These are phyloP conservation scores for Eremobia ochroleuca DNA, from an alignment of 2,888 invertebrate genomes.

Conservation along the genomic window DNA sequence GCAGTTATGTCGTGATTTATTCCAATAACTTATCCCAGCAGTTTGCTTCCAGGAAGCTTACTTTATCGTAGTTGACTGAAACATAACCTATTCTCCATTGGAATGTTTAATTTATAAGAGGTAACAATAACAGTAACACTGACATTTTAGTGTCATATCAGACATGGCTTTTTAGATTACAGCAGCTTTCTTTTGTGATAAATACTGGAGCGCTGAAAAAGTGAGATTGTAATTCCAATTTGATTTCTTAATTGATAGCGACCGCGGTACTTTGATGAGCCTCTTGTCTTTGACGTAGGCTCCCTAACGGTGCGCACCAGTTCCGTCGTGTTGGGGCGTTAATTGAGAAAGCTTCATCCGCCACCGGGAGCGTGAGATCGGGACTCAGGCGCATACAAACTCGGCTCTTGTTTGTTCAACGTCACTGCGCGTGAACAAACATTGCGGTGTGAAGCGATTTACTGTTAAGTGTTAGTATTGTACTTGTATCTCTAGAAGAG, in stretches of 20 bases:
- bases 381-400: constrained; percentile 67
- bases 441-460: constrained; percentile 74
- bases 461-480: constrained; percentile 80
- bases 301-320: constrained; percentile 68
- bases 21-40: constrained; percentile 65
- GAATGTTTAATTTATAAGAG: constrained; percentile 63
- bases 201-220: constrained; percentile 43
- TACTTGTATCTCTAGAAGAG: constrained; percentile 53
- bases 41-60: constrained; percentile 62
- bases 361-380: constrained; percentile 72
- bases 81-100: constrained; percentile 66
- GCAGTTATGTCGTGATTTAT: constrained; percentile 71
- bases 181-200: constrained; percentile 46
- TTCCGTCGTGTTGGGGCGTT: constrained; percentile 70
- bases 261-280: constrained; percentile 50
- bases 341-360: constrained; percentile 78
- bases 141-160: constrained; percentile 42
- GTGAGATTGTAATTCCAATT: constrained; percentile 48
- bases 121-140: constrained; percentile 55
- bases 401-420: constrained; percentile 69
- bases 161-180: constrained; percentile 52
- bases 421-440: constrained; percentile 77
- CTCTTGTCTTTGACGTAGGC: constrained; percentile 46
- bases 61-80: constrained; percentile 66
- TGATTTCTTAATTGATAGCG: constrained; percentile 47